phyloP scores from a whole-genome alignment of 2,888 invertebrate species.

The Ornithoptera alexandrae region DNA sequence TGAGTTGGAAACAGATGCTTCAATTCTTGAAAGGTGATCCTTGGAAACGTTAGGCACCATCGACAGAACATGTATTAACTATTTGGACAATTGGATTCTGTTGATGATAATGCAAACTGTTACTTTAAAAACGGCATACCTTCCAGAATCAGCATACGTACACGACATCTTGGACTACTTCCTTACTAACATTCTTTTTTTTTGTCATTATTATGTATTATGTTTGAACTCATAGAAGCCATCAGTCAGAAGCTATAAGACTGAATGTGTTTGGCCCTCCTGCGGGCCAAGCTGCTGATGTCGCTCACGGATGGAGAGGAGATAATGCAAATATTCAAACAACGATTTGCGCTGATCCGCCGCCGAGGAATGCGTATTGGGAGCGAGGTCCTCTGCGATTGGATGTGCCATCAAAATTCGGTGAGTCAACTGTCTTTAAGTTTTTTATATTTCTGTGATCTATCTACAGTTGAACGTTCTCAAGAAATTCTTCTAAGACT shows the following conservation, averaged over 20 bases:
- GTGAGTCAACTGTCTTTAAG: conserved; percentile 34
- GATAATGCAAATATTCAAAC: conserved; percentile 87
- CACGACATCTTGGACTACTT: too few relatives aligned
- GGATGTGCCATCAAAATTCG: conserved; percentile 80
- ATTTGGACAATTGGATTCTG: too few relatives aligned
- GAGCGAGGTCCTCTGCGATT: conserved; percentile 92
- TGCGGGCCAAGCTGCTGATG: conserved; percentile 79
- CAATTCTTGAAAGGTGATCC: background rate
- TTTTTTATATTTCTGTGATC: background rate
- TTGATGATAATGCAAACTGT: too few relatives aligned
- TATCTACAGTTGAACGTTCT: too few relatives aligned
- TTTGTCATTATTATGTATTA: background rate
- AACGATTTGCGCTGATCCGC: conserved; percentile 92
- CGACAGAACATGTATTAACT: too few relatives aligned
- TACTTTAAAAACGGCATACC: too few relatives aligned
- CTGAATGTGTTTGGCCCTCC: conserved; percentile 89
- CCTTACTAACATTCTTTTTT: background rate
- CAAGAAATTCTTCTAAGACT: too few relatives aligned
- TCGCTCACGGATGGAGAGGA: conserved; percentile 87
- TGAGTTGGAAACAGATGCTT: conserved; percentile 33
- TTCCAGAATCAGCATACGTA: too few relatives aligned
- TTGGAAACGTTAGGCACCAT: background rate
- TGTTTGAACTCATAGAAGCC: conserved; percentile 45
- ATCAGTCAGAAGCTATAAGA: conserved; percentile 86
- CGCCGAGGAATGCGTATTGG: conserved; percentile 90